Evolutionary conservation across 2,113 vertebrate species (phyloP), one percentile per base, ranked within the genome.

Genomic region (Melanerpes aurifrons): DNA sequence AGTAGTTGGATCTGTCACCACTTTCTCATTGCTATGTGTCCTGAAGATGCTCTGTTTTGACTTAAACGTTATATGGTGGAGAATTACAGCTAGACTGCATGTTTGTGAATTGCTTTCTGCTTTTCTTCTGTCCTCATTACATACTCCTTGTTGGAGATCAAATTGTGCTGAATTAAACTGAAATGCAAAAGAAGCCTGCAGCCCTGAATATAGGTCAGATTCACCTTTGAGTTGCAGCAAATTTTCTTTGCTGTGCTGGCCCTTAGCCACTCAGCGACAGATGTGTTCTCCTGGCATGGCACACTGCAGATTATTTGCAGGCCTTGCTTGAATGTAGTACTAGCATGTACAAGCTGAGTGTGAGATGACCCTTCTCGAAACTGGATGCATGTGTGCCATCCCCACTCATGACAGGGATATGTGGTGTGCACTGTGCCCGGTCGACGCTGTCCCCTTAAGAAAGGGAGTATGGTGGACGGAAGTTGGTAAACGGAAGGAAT

Each of bases 161-260:
- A 75, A 85, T 70, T 94, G 86, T 91, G 64, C 75, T 90, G 54
- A 90, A 64, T 2, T 45, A 54, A 95, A 89, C 63, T 26, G 89
- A 91, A 92, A 82, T 74, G 47, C 54, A 12, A 69, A 90, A 96
- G 91, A 72, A 89, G 20, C 48, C 40, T 50, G 47, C 58, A 85
- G 67, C 53, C 82, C 56, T 77, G 87, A 86, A 15, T 17, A 29
- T 48, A n/a, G 22, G 17, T 45, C 50, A 82, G 32, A 45, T 64
- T 80, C 0, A 0, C 5, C 7, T 76, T 40, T 40, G 24, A 47
- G 40, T 15, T 59, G 56, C 37, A 54, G 9, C 22, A 47, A 29
- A 2, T 26, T 71, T 61, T 67, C 22, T 10, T 47, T 59, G 24
- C 32, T 6, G 4, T 45, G 18, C 29, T 57, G 12, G 2, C 5